phyloP scores from a whole-genome alignment of 2,113 vertebrate genomes.

The human (Homo sapiens) region GRCh38 chr7:107801501-107802000 shows the following conservation, averaged over 20 bases:
- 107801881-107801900: no score
- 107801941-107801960: no score
- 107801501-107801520: neutral
- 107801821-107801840: no score
- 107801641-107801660: neutral
- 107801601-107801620: neutral
- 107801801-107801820: no score
- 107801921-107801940: no score
- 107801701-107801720: neutral
- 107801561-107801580: conserved; percentile 5
- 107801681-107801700: neutral
- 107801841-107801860: no score
- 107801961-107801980: no score
- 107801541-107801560: neutral
- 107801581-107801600: conserved; percentile 5
- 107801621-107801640: neutral
- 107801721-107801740: neutral
- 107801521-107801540: neutral
- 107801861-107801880: no score
- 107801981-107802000: no score
- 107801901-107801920: no score
- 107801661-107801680: neutral
- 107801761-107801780: conserved; percentile 22
- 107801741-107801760: conserved; percentile 38
- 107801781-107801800: neutral